These are phyloP conservation scores for Dasypogon diadema DNA, from an alignment of 2,888 invertebrate genomes.

Conservation along the genomic window DNA sequence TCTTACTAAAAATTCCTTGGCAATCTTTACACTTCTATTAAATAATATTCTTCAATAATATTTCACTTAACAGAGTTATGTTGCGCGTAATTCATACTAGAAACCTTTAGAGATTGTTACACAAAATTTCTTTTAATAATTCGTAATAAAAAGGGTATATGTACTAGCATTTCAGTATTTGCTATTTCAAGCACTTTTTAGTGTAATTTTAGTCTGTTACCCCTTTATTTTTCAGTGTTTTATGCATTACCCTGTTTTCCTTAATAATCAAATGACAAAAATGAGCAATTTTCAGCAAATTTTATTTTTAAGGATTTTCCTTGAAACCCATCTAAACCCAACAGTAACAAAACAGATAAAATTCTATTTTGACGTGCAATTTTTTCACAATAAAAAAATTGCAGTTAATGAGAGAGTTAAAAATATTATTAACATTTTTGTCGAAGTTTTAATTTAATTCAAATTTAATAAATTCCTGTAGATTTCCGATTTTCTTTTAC, in stretches of 20 bases:
- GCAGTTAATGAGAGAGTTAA: conserved; percentile 18
- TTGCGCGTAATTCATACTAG: conserved; percentile 21
- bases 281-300: conserved; percentile 2
- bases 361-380: background rate
- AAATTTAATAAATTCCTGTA: conserved; percentile 11
- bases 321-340: background rate
- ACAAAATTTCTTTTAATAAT: conserved; percentile 31
- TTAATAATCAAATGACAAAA: conserved; percentile 25
- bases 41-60: conserved; percentile 6
- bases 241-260: conserved; percentile 38
- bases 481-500: background rate
- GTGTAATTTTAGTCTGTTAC: conserved; percentile 57
- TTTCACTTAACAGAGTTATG: conserved; percentile 23
- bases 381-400: conserved; percentile 11
- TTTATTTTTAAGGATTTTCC: conserved; percentile 24
- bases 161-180: conserved; percentile 35
- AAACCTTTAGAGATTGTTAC: conserved; percentile 11
- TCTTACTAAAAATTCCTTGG: conserved; percentile 19
- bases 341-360: conserved; percentile 1
- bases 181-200: conserved; percentile 50
- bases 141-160: conserved; percentile 29
- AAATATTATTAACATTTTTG: conserved; percentile 21
- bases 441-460: conserved; percentile 29
- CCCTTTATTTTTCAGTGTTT: conserved; percentile 53
- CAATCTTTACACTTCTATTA: conserved; percentile 18